A percentile compares a stretch with the other conserved stretches of the same genome.
These are phyloP conservation scores for Propsilocerus akamusi DNA, from an alignment of 1,140 invertebrate genomes.

Conservation along the genomic window DNA sequence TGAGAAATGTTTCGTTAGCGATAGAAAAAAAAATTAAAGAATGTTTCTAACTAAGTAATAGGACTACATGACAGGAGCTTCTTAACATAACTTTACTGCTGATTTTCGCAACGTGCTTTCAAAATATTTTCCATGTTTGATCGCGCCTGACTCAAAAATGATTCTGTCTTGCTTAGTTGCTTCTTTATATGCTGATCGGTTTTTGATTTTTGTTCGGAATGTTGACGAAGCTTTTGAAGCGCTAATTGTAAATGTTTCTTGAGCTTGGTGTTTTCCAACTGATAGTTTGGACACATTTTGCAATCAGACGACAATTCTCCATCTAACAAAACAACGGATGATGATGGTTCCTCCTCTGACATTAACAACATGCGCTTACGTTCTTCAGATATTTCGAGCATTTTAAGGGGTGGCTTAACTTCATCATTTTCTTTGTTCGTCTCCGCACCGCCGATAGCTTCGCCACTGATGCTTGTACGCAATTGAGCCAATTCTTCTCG, in stretches of 20 bases:
- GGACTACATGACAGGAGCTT: no score
- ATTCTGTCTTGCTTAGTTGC: not conserved
- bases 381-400: no score
- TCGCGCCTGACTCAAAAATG: not conserved
- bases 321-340: not conserved
- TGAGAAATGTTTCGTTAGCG: no score
- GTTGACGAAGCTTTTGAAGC: not conserved
- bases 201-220: not conserved
- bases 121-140: not conserved
- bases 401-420: not conserved
- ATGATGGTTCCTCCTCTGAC: not conserved
- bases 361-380: no score
- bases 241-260: not conserved
- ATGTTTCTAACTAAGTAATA: no score
- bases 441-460: not conserved
- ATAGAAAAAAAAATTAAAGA: no score
- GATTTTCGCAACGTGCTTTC: no score
- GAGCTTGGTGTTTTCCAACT: not conserved
- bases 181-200: not conserved
- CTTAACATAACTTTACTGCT: no score
- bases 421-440: not conserved
- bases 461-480: not conserved
- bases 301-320: not conserved
- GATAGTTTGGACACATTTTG: not conserved
- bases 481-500: not conserved